Base-by-base conservation (phyloP, 2,113 vertebrate species). In the Sylvilagus bachmani region DNA sequence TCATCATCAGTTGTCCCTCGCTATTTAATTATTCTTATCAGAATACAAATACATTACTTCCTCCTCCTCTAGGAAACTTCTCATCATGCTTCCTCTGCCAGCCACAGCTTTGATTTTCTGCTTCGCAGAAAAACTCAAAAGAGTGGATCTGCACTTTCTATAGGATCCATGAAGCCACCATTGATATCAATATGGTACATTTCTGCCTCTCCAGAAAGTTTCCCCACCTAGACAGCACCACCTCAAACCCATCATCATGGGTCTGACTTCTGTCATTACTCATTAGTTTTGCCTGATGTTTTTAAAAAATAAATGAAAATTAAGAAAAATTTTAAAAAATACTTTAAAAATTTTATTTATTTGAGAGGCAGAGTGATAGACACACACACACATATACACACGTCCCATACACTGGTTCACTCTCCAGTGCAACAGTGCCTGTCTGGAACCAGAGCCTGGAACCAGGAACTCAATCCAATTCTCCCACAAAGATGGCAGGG, bases 281-380 rank as follows among this genome's bases (percentile, higher is more conserved):
- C 38, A 27, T 81, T 90, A 84, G 53, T 53, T 86, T 86, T 55
- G n/a, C 53, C 51, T 82, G 33, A 69, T 44, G 11, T 95, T 81
- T 58, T 58, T 58, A 16, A 16, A 58, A 58, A 58, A 58, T 5
- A 44, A 44, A 44, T 44, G 44, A 44, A 44, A 44, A 44, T 44
- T 44, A 44, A 44, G 44, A 44, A 44, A 44, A 44, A 44, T 7
- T 8, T 44, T 1, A 44, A 44, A 44, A 44, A 44, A 44, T 44
- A 44, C 44, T 44, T 44, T 1, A 44, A 44, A 44, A 44, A 7
- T 44, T 44, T 44, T 44, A 44, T 44, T 44, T 44, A 5, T 44
- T 44, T 44, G 6, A 44, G 44, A 44, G 44, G 44, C 44, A 44
- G 44, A 44, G 44, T 44, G 44, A 44, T 44, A 44, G 6, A 44